Conservation (phyloP, 2,888 invertebrate genomes). For the Alloplasta piceator region DNA sequence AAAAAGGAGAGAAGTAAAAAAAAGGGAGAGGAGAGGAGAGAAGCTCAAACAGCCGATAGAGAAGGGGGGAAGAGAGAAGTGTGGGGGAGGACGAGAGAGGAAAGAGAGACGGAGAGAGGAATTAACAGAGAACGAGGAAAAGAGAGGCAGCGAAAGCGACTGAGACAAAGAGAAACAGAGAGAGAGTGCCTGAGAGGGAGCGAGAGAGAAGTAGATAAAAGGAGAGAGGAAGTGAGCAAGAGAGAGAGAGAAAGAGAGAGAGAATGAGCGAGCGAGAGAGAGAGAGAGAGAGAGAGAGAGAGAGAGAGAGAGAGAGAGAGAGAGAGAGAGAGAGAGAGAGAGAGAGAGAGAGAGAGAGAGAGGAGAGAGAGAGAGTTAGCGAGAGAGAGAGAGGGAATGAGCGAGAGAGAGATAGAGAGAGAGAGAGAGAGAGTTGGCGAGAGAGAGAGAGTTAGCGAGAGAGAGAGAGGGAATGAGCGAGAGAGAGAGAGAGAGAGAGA, state of each 20-base stretch:
- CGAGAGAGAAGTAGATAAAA: neutral
- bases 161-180: neutral
- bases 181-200: neutral
- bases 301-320: neutral
- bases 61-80: neutral
- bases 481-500: slow-evolving; percentile 26
- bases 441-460: slow-evolving; percentile 28
- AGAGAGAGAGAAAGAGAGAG: slow-evolving; percentile 1
- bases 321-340: neutral
- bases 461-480: slow-evolving; percentile 17
- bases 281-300: slow-evolving; percentile 30
- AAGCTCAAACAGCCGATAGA: neutral
- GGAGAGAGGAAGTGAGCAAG: too few species aligned
- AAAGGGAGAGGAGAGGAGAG: neutral
- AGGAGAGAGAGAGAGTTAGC: slow-evolving; percentile 11
- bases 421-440: slow-evolving; percentile 32
- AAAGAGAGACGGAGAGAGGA: neutral
- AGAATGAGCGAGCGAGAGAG: slow-evolving; percentile 18
- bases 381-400: too few species aligned
- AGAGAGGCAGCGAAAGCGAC: neutral
- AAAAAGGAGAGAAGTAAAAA: neutral
- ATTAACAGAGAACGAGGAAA: neutral
- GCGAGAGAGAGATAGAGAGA: slow-evolving; percentile 17
- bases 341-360: slow-evolving; percentile 7
- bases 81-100: slow-evolving; percentile 5